These are phyloP conservation scores for Cyclargus thomasi DNA, from an alignment of 1,140 invertebrate genomes.

Conservation along the genomic window DNA sequence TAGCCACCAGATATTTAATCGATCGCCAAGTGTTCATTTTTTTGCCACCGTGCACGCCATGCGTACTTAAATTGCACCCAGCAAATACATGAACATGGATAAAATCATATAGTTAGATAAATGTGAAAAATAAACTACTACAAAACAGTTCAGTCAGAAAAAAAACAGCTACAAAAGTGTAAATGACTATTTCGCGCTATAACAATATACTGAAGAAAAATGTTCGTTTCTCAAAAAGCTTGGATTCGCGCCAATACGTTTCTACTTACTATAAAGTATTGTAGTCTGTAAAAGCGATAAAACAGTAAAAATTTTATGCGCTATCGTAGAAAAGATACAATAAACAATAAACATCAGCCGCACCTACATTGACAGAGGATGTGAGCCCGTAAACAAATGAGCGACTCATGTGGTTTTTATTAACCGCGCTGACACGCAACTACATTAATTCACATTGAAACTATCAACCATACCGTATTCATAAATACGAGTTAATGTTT, in stretches of 20 bases:
- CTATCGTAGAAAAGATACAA: neutral
- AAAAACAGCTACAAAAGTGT: too few relatives aligned
- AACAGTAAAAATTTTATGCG: conserved; percentile 3
- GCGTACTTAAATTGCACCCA: too few relatives aligned
- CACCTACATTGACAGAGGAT: neutral
- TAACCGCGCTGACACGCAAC: neutral
- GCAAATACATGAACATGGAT: too few relatives aligned
- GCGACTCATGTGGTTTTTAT: conserved; percentile 8
- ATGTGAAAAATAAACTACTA: too few relatives aligned
- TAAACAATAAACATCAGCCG: neutral
- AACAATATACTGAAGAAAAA: neutral
- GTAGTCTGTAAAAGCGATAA: conserved; percentile 6
- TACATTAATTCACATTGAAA: neutral
- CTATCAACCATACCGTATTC: too few relatives aligned
- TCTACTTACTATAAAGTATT: neutral
- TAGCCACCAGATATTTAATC: too few relatives aligned
- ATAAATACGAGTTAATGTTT: too few relatives aligned
- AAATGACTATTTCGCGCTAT: neutral
- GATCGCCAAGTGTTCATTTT: too few relatives aligned
- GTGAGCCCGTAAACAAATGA: conserved; percentile 4
- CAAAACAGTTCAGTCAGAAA: too few relatives aligned
- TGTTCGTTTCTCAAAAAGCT: neutral
- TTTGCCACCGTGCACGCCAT: too few relatives aligned
- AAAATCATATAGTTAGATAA: too few relatives aligned
- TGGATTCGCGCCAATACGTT: neutral